phyloP scores from a whole-genome alignment of 2,113 vertebrate genomes.

The Dasypus novemcinctus region DNA sequence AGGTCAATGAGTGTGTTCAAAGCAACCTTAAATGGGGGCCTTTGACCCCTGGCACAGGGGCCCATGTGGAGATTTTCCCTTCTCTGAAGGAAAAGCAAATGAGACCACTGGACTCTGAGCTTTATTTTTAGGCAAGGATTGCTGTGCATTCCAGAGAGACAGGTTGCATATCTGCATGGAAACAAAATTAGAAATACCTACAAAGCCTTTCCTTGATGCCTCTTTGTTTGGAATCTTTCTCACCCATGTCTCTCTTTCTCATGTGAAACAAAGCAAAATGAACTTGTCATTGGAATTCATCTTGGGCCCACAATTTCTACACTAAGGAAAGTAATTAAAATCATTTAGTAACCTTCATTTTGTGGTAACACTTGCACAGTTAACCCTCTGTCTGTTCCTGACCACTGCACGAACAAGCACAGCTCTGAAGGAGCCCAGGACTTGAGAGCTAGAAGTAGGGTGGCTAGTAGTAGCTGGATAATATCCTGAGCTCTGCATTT shows the following conservation, averaged over 20 bases:
- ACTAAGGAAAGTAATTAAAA: not conserved
- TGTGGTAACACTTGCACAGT: not conserved
- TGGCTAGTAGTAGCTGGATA: not conserved
- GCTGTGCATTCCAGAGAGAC: not conserved
- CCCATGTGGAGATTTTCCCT: not conserved
- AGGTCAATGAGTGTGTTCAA: not conserved
- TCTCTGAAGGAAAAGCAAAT: not conserved
- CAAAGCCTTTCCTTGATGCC: not conserved
- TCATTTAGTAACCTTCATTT: not conserved
- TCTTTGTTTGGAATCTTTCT: not conserved
- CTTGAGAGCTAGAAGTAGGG: not conserved
- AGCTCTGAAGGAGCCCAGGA: not conserved
- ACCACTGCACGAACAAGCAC: no score
- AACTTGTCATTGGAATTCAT: not conserved
- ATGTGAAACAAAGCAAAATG: not conserved
- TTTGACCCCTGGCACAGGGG: not conserved
- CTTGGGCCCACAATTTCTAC: not conserved
- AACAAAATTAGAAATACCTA: not conserved
- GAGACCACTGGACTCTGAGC: not conserved
- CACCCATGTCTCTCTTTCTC: not conserved
- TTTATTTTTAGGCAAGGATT: not conserved
- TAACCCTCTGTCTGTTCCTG: not conserved
- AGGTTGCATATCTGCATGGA: not conserved
- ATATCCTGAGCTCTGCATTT: not conserved
- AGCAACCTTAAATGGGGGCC: not conserved